Conservation (phyloP, 1,140 invertebrate genomes). For the Drosophila arizonae region DNA sequence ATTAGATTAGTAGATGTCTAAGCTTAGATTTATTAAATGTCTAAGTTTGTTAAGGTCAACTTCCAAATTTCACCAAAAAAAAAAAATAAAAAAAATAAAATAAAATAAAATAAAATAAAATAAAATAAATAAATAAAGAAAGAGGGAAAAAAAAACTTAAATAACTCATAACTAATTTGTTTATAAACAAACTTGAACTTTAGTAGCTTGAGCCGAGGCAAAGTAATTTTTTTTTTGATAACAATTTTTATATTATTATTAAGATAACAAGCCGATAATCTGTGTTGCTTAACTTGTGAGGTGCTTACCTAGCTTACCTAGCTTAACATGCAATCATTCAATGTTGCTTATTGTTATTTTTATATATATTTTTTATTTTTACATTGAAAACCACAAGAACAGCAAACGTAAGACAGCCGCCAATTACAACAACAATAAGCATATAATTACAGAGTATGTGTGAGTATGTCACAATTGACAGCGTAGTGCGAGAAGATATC, state of each 20-base stretch:
- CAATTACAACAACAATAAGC: slow-evolving; percentile 27
- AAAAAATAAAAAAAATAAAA: too few relatives aligned
- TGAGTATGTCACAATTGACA: slow-evolving; percentile 29
- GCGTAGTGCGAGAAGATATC: slow-evolving; percentile 36
- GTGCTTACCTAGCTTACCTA: not conserved
- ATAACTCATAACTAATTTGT: not conserved
- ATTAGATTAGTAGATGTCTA: too few relatives aligned
- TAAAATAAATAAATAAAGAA: too few relatives aligned
- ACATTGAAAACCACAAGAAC: slow-evolving; percentile 14
- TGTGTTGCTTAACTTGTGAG: not conserved
- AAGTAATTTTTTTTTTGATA: too few relatives aligned
- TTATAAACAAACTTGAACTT: not conserved
- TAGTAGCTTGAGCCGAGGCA: not conserved
- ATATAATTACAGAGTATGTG: slow-evolving; percentile 13
- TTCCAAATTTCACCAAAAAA: too few relatives aligned
- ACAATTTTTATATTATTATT: not conserved
- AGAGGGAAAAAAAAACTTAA: too few relatives aligned
- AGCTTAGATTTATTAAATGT: too few relatives aligned
- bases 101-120: too few relatives aligned
- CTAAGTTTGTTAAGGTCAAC: too few relatives aligned
- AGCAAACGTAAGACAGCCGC: slow-evolving; percentile 22
- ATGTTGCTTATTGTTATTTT: slow-evolving; percentile 8
- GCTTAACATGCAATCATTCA: not conserved
- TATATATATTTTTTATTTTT: not conserved
- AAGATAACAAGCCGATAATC: not conserved